Conservation (phyloP, 2,888 invertebrate genomes). For the Pinctada fucata region DNA sequence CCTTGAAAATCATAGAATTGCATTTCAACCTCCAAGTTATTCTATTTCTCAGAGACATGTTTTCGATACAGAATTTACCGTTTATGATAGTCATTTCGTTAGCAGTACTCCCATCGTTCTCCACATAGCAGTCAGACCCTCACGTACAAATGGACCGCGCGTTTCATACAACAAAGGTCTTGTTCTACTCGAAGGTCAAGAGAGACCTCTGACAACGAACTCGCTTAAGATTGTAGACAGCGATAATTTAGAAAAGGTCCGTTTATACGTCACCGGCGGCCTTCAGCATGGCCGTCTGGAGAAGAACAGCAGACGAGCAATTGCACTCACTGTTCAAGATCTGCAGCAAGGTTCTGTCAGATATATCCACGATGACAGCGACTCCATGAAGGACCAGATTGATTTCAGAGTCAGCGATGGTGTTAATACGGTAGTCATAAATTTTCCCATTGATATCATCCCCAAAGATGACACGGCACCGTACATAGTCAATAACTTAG, state of each 20-base stretch:
- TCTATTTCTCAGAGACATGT: slow-evolving; percentile 65
- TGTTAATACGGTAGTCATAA: slow-evolving; percentile 66
- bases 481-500: slow-evolving; percentile 71
- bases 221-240: slow-evolving; percentile 73
- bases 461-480: slow-evolving; percentile 76
- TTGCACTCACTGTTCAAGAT: slow-evolving; percentile 71
- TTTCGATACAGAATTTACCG: slow-evolving; percentile 71
- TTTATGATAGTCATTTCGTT: slow-evolving; percentile 73
- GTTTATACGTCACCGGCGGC: slow-evolving; percentile 72
- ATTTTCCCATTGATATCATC: slow-evolving; percentile 73
- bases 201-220: slow-evolving; percentile 64
- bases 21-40: slow-evolving; percentile 72
- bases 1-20: slow-evolving; percentile 73
- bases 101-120: slow-evolving; percentile 72
- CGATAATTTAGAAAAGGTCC: slow-evolving; percentile 71
- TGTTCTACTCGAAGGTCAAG: slow-evolving; percentile 74
- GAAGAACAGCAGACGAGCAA: slow-evolving; percentile 64
- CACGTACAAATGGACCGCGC: slow-evolving; percentile 70
- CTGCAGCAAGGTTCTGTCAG: slow-evolving; percentile 65
- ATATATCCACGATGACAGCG: slow-evolving; percentile 73
- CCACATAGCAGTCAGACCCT: slow-evolving; percentile 73
- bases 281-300: slow-evolving; percentile 70
- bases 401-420: slow-evolving; percentile 74
- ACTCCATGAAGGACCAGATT: slow-evolving; percentile 71
- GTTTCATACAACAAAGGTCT: slow-evolving; percentile 71